Percentiles rank a stretch among this genome's conserved stretches.
phyloP scores from a whole-genome alignment of 92 coral and sea anemone species.

The Parazoanthus darwini region DNA sequence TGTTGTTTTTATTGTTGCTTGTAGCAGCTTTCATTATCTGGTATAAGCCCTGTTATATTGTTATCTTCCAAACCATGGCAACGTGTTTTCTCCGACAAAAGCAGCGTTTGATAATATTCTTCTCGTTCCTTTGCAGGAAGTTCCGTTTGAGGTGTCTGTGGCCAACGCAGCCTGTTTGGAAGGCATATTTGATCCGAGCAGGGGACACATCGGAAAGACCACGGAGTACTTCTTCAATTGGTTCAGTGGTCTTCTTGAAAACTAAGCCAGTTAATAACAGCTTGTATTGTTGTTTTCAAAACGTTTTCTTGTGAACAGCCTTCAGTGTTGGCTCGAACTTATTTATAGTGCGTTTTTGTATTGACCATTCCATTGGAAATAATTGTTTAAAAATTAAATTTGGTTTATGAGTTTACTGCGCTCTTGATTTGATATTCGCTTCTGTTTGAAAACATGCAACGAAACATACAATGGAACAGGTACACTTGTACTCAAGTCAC shows the following conservation, averaged over 20 bases:
- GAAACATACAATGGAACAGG: too few species aligned
- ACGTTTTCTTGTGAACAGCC: neutral
- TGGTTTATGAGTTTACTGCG: neutral
- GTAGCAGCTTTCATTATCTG: too few species aligned
- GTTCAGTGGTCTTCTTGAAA: conserved; percentile 57
- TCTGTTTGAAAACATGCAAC: too few species aligned
- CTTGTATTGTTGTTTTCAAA: too few species aligned
- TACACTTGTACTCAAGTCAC: too few species aligned
- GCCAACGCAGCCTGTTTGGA: conserved; percentile 71
- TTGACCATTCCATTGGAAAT: neutral
- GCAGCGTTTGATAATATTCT: too few species aligned
- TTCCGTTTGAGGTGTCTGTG: conserved; percentile 76
- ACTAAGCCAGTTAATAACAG: neutral
- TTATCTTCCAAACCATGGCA: too few species aligned
- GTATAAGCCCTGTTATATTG: too few species aligned
- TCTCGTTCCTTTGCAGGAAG: conserved; percentile 63
- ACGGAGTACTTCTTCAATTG: conserved; percentile 77
- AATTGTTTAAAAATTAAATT: neutral
- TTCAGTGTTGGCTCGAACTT: neutral
- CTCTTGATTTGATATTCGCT: neutral
- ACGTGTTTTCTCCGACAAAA: too few species aligned
- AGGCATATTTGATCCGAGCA: conserved; percentile 85
- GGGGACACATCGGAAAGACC: conserved; percentile 75
- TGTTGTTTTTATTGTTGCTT: too few species aligned
- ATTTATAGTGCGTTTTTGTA: neutral